A percentile compares a stretch with the other conserved stretches of the same genome.
These are phyloP conservation scores for Petrocephalus sullivani DNA, from an alignment of 2,797 vertebrate species.

Conservation along the genomic window DNA sequence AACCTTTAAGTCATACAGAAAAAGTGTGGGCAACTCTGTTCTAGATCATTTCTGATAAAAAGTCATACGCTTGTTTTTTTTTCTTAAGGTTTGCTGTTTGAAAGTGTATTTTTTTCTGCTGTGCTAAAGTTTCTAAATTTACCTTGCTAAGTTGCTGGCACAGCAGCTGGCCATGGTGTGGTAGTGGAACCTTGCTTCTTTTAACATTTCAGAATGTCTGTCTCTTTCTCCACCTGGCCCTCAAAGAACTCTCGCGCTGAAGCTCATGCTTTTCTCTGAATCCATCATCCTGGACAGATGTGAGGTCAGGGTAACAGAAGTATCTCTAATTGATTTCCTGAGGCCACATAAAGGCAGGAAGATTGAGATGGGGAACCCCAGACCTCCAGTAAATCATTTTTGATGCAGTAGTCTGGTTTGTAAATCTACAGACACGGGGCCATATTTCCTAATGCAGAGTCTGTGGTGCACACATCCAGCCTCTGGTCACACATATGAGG, in stretches of 20 bases:
- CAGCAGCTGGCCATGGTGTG: conserved; percentile 28
- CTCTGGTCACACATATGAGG: background rate
- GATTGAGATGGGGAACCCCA: conserved; percentile 30
- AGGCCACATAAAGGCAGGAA: conserved; percentile 38
- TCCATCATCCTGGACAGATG: conserved; percentile 37
- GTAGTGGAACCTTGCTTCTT: conserved; percentile 15
- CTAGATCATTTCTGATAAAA: background rate
- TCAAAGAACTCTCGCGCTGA: background rate
- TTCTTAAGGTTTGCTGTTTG: background rate
- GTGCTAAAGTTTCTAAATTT: background rate
- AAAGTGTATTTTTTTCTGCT: conserved; percentile 22
- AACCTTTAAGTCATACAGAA: no score
- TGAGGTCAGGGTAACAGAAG: conserved; percentile 35
- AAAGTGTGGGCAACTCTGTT: background rate
- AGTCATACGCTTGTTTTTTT: background rate
- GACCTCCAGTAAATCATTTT: conserved; percentile 45
- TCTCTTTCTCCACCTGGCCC: background rate
- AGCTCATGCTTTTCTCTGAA: conserved; percentile 13
- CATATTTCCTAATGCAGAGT: background rate
- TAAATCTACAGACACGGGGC: background rate
- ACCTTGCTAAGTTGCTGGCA: conserved; percentile 38
- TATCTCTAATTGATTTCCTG: conserved; percentile 43
- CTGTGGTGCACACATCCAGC: background rate
- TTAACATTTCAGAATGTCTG: background rate
- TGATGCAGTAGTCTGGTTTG: conserved; percentile 37